These are phyloP conservation scores for Cyprinodon tularosa DNA, from an alignment of 2,113 vertebrate species.

Conservation along the genomic window DNA sequence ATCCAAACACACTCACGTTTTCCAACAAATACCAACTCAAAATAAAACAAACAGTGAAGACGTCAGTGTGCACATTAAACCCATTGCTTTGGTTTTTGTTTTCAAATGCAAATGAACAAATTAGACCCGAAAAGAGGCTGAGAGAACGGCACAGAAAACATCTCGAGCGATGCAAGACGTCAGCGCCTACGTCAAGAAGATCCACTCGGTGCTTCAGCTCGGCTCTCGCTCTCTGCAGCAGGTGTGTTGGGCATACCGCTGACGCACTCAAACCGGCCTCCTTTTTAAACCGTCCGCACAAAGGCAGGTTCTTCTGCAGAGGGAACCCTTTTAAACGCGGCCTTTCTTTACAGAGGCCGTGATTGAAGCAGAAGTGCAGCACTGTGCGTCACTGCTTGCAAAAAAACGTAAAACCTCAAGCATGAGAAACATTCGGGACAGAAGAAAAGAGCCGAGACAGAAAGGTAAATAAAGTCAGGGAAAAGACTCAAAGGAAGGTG, in stretches of 20 bases:
- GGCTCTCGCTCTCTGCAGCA: conserved; percentile 1
- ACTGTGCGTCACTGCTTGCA: conserved; percentile 46
- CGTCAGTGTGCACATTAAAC: neutral
- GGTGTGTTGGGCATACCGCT: conserved; percentile 1
- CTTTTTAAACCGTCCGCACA: neutral
- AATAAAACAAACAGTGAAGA: neutral
- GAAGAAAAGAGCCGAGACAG: neutral
- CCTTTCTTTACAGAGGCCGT: conserved; percentile 10
- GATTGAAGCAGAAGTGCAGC: conserved; percentile 43
- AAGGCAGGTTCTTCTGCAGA: neutral
- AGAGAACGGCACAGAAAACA: neutral
- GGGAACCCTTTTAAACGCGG: neutral
- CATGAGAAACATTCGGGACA: neutral
- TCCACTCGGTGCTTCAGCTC: neutral
- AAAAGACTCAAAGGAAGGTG: neutral
- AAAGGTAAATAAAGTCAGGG: neutral
- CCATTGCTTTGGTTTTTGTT: neutral
- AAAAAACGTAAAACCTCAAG: neutral
- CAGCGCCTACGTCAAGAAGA: conserved; percentile 39
- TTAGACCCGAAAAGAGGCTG: conserved; percentile 13
- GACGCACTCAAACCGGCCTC: neutral
- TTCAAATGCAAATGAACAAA: conserved; percentile 19
- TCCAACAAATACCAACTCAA: neutral
- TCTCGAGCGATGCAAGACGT: conserved; percentile 10
- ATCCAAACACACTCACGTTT: neutral